Evolutionary conservation across 2,888 invertebrate species (phyloP), one percentile per base, ranked within the genome.

Genomic region (Spilosoma lubricipeda): DNA sequence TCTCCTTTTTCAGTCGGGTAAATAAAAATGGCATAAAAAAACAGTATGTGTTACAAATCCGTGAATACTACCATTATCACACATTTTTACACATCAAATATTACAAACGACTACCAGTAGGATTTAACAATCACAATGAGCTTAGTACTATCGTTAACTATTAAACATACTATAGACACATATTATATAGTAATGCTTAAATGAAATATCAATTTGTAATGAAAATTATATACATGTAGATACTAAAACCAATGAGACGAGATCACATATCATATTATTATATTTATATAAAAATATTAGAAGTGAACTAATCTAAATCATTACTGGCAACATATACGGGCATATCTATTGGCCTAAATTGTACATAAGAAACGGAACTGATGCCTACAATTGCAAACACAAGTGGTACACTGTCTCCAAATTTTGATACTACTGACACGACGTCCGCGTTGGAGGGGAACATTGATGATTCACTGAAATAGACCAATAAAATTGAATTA

Each of bases 301-400:
- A 67, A 59, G 36, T 70, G 66, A 45, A 64, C 84, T 81, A 89
- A 30, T 81, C 80, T 27, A 80, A 23, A 75, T 87, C 87, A 27
- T 74, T 88, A 71, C 63, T 85, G 0, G 90, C 86, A 63, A 91
- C 80, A 79, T 90, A 91, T 4, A 91, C 81, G 0, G 96, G 95
- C 70, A 95, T 83, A 65, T 93, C 90, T 8, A 88, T 86, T 27
- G 93, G 89, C 33, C 93, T 94, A 23, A 96, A 90, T 84, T 94
- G 94, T 70, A 96, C 78, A 77, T 94, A 96, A 13, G 93, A 92
- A 7, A 96, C 87, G 0, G 95, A 92, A 27, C 90, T 91, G 0
- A 85, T 82, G n/a, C 93, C 91, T 5, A 96, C 94, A 7, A 96
- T 77, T 0, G 96, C 96, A 70, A 95, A 94, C 3, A 96, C 86